Evolutionary conservation across 2,797 vertebrate species (phyloP).

Genomic region (Sandelia bainsii): DNA sequence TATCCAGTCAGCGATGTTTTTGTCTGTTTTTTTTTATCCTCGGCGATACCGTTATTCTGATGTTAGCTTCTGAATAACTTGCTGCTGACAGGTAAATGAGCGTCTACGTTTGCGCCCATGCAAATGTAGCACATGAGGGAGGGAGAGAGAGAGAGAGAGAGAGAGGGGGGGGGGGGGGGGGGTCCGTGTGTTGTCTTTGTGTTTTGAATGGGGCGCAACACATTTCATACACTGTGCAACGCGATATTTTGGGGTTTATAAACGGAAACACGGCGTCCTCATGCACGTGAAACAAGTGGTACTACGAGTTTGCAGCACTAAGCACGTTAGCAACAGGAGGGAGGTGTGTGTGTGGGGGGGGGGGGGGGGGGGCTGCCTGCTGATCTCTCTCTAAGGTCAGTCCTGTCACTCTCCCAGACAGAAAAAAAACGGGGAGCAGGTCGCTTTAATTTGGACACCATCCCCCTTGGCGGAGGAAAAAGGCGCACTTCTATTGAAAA

Average conservation of each 20-base stretch:
- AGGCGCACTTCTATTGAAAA: constrained; percentile 86
- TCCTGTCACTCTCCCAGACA: constrained; percentile 56
- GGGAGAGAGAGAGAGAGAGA: constrained; percentile 6
- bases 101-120: constrained; percentile 7
- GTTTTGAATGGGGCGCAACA: constrained; percentile 64
- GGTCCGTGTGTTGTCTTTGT: constrained; percentile 66
- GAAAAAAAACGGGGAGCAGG: constrained; percentile 70
- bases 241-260: not conserved
- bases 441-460: constrained; percentile 81
- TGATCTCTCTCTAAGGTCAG: constrained; percentile 19
- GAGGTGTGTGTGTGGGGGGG: not conserved
- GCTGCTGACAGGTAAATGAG: constrained; percentile 42
- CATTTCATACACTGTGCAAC: not conserved
- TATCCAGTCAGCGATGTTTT: not conserved
- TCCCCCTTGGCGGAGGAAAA: constrained; percentile 83
- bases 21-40: not conserved
- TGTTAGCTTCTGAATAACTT: not conserved
- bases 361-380: constrained; percentile 7
- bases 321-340: constrained; percentile 16
- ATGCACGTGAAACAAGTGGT: not conserved
- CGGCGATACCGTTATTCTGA: no score
- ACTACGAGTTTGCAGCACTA: not conserved
- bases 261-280: not conserved
- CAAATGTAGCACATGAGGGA: constrained; percentile 3
- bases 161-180: constrained; percentile 7